Evolutionary conservation across 1,140 invertebrate genomes (phyloP).

Genomic region (Pogonomyrmex californicus): DNA sequence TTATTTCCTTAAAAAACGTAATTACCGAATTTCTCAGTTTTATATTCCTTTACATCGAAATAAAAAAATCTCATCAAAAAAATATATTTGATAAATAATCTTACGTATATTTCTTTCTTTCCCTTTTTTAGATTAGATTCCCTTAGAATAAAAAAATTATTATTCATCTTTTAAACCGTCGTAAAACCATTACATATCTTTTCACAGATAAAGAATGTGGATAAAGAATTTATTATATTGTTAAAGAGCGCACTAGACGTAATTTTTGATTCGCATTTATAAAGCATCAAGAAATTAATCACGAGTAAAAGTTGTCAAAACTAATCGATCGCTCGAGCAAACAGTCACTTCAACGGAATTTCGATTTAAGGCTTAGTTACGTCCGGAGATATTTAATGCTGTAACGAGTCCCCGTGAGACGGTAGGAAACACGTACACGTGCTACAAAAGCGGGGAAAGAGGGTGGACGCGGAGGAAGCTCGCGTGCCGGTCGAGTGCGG

Average conservation of each 20-base stretch:
- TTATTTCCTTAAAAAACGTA: neutral
- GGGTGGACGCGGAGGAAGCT: neutral
- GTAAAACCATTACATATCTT: too few species aligned
- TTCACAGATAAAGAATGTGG: too few species aligned
- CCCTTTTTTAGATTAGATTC: too few species aligned
- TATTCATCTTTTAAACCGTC: neutral
- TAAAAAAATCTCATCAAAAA: neutral
- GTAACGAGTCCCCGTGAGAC: slow-evolving; percentile 32
- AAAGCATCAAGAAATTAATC: neutral
- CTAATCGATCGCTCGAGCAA: neutral
- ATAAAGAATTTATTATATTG: too few species aligned
- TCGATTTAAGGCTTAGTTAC: slow-evolving; percentile 20
- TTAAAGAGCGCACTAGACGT: neutral
- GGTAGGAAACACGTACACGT: slow-evolving; percentile 54
- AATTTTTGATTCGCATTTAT: neutral
- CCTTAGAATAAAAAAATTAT: neutral
- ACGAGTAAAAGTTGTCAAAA: neutral
- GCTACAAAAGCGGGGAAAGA: slow-evolving; percentile 22
- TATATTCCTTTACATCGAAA: neutral
- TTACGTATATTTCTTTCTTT: neutral
- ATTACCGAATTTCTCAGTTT: neutral
- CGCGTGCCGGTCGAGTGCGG: slow-evolving; percentile 67
- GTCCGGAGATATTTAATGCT: slow-evolving; percentile 18
- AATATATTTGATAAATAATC: neutral
- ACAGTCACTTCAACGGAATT: slow-evolving; percentile 2